phyloP scores from a whole-genome alignment of 2,888 invertebrate genomes.

The Xestia c-nigrum region DNA sequence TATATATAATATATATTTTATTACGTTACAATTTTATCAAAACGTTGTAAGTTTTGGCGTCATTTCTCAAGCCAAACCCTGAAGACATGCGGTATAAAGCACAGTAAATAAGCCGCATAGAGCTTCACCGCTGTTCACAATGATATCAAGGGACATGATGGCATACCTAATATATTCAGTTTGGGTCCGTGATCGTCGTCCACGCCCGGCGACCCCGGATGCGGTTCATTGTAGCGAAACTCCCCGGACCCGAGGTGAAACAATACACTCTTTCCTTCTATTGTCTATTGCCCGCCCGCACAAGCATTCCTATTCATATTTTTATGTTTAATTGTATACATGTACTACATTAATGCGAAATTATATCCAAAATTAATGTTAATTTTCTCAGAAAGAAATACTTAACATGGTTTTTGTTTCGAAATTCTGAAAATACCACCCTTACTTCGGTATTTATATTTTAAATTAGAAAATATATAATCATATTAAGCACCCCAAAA shows the following conservation, averaged over 20 bases:
- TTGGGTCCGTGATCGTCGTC: conserved; percentile 70
- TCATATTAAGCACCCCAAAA: conserved; percentile 69
- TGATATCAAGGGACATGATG: conserved; percentile 61
- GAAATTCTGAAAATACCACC: conserved; percentile 36
- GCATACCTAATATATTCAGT: conserved; percentile 72
- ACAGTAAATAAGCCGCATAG: conserved; percentile 18
- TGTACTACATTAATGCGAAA: conserved; percentile 59
- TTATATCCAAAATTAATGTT: conserved; percentile 47
- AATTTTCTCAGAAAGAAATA: conserved; percentile 46
- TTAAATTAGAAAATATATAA: conserved; percentile 69
- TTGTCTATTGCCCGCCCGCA: conserved; percentile 78
- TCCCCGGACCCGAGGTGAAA: conserved; percentile 88
- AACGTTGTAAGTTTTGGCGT: background rate
- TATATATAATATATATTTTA: background rate
- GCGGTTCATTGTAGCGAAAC: conserved; percentile 90
- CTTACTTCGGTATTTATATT: conserved; percentile 59
- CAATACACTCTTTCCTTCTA: conserved; percentile 89
- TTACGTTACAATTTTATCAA: background rate
- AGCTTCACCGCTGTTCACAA: conserved; percentile 31
- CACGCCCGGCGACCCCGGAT: conserved; percentile 84
- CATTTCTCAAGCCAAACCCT: background rate
- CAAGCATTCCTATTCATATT: conserved; percentile 71
- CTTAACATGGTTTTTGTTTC: conserved; percentile 36
- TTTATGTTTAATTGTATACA: conserved; percentile 58
- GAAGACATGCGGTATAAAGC: conserved; percentile 1